Conservation (phyloP, 2,113 vertebrate species). For the Corythornis cristatus region DNA sequence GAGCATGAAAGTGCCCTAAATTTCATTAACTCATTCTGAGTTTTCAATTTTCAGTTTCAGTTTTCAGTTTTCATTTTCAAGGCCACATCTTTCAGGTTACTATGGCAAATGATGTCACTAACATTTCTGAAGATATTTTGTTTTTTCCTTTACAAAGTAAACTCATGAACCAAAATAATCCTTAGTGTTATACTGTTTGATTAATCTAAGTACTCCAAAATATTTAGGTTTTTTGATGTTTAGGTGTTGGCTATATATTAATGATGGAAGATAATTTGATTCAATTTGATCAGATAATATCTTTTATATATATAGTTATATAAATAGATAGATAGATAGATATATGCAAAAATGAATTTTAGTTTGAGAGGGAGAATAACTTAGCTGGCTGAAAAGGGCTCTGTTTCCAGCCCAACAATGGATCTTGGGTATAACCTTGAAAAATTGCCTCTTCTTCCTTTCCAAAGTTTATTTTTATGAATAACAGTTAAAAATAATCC, state of each 20-base stretch:
- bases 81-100: not conserved
- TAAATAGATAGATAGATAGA: not conserved
- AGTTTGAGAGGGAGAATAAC: not conserved
- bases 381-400: not conserved
- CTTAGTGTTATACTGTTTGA: not conserved
- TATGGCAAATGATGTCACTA: not conserved
- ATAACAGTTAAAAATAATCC: not conserved
- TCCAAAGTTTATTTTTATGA: not conserved
- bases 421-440: not conserved
- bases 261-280: not conserved
- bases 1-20: not conserved
- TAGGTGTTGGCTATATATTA: not conserved
- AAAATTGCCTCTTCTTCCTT: not conserved
- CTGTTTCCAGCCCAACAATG: not conserved
- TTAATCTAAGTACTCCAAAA: not conserved
- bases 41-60: no score
- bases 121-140: not conserved
- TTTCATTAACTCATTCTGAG: not conserved
- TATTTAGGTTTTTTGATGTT: not conserved
- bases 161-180: not conserved
- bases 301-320: not conserved
- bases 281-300: not conserved
- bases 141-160: not conserved
- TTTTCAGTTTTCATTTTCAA: not conserved
- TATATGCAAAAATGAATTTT: not conserved